Conservation (phyloP, 2,797 vertebrate genomes). For the Macroramphosus scolopax region DNA sequence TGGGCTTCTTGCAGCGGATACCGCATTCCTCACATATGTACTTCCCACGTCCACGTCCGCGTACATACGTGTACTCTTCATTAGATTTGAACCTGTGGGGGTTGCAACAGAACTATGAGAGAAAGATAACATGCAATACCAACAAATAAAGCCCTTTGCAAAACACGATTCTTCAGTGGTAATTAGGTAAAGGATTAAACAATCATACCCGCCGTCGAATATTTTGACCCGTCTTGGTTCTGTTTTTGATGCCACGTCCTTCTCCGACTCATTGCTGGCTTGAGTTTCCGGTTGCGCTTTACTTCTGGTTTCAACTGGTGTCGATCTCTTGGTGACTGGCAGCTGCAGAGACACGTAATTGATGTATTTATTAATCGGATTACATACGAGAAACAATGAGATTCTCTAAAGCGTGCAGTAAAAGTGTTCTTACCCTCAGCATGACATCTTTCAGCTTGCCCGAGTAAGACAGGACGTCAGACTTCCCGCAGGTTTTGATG, state of each 20-base stretch:
- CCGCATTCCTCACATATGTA: slow-evolving; percentile 99
- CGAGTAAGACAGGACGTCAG: slow-evolving; percentile 91
- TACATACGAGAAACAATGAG: neutral
- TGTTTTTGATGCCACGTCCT: slow-evolving; percentile 84
- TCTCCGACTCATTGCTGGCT: slow-evolving; percentile 87
- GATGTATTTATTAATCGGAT: neutral
- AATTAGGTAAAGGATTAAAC: neutral
- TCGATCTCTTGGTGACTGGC: slow-evolving; percentile 80
- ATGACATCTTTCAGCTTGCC: slow-evolving; percentile 91
- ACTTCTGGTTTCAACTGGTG: slow-evolving; percentile 80
- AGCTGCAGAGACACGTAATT: slow-evolving; percentile 58
- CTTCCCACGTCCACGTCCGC: slow-evolving; percentile 94
- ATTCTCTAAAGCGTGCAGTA: neutral
- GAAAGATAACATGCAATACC: neutral
- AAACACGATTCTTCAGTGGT: neutral
- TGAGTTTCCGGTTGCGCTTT: slow-evolving; percentile 86
- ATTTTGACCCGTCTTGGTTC: slow-evolving; percentile 96
- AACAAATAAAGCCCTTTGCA: neutral
- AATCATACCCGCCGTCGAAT: slow-evolving; percentile 96
- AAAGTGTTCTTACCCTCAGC: slow-evolving; percentile 79
- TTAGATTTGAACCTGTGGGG: slow-evolving; percentile 94
- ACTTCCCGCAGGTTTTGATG: slow-evolving; percentile 84
- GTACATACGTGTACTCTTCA: slow-evolving; percentile 97
- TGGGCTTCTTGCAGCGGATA: slow-evolving; percentile 98
- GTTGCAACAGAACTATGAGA: slow-evolving; percentile 2